Evolutionary conservation across 2,113 vertebrate species (phyloP), one percentile per base, ranked within the genome.

Genomic region (Dascyllus trimaculatus): DNA sequence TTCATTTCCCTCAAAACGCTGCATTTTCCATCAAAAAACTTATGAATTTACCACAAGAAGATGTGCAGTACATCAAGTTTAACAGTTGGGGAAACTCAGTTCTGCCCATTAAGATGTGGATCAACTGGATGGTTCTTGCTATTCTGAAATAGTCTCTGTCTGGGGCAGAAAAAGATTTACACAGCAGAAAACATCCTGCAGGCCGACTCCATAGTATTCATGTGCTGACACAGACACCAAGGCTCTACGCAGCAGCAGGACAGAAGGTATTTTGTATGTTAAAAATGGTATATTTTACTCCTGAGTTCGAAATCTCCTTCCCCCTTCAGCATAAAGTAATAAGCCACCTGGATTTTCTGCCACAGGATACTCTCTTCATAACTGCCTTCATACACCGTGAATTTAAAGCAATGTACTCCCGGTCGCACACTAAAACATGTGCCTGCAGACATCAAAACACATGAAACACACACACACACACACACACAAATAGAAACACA

Each of bases 371-470:
- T 3, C 10, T 64, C 40, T 51, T 84, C 81, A 68, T 26, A 81
- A 81, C 57, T 9, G 43, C 45, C 68, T 80, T 82, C 54, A 75
- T 59, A 69, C 58, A 56, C 61, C 0, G 11, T 53, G 26, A 74
- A 73, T 79, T 72, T 81, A 78, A 79, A 79, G 76, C 61, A 22
- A 71, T 54, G 1, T 21, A 62, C 62, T 21, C 32, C 32, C 46
- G 19, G 66, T 78, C 43, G 24, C 66, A 72, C 46, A 54, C 46
- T 56, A 24, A 85, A 81, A 48, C 46, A 29, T 25, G 49, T 71
- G 75, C 58, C 70, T 45, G 63, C 60, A 76, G 80, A 88, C 60
- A 76, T 59, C 69, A 78, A 83, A 82, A 87, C 62, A 82, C n/a
- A n/a, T n/a, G n/a, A n/a, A 83, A 77, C 64, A 80, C 38, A 64